Percentiles rank a stretch among this genome's conserved stretches.
Evolutionary conservation across 2,113 vertebrate genomes (phyloP).

Genomic region (Etheostoma spectabile): DNA sequence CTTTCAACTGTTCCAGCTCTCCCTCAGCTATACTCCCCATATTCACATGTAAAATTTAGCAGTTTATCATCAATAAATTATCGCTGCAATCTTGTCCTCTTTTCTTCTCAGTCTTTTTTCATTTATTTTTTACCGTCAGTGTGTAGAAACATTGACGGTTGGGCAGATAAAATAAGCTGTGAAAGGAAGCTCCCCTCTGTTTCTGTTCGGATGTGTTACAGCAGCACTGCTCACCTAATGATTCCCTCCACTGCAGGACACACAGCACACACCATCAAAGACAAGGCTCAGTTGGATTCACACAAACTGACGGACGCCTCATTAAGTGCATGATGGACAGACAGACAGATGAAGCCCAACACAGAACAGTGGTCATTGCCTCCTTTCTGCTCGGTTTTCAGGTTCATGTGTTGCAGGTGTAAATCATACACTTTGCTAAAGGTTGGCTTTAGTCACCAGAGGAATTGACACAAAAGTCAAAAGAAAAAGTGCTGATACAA

Average conservation of each 20-base stretch:
- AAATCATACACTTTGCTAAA: not conserved
- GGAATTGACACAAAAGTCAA: too few relatives aligned
- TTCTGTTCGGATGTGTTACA: constrained; percentile 28
- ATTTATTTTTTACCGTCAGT: not conserved
- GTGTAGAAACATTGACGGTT: not conserved
- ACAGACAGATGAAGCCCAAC: not conserved
- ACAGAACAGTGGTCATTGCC: not conserved
- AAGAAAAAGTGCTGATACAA: not conserved
- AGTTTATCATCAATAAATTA: constrained; percentile 63
- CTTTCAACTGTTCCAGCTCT: not conserved
- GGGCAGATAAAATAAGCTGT: constrained; percentile 22
- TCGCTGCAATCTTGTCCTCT: constrained; percentile 27
- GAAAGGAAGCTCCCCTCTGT: constrained; percentile 25
- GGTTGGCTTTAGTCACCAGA: not conserved
- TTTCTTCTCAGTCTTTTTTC: not conserved
- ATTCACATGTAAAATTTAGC: constrained; percentile 59
- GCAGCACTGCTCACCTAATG: constrained; percentile 10
- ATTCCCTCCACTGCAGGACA: constrained; percentile 21
- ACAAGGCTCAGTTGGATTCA: constrained; percentile 7
- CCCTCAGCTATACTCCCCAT: not conserved
- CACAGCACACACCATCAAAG: constrained; percentile 32
- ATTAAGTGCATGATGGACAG: not conserved
- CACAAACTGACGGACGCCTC: constrained; percentile 3
- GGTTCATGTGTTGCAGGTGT: not conserved
- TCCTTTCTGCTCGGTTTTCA: constrained; percentile 7